A percentile compares a stretch with the other conserved stretches of the same genome.
Conservation (phyloP, 2,113 vertebrate genomes). For the Conger conger region DNA sequence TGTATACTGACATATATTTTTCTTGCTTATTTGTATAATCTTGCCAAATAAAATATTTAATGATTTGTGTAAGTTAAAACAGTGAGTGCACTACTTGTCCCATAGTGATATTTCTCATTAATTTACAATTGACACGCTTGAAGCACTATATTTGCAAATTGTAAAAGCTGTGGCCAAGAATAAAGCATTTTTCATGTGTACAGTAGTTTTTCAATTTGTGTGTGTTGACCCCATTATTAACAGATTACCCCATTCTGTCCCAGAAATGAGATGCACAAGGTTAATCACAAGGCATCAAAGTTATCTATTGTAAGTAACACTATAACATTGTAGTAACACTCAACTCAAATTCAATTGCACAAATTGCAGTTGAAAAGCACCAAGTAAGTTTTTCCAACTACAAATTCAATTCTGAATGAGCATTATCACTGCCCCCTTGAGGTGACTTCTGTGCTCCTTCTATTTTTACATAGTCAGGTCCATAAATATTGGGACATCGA, state of each 20-base stretch:
- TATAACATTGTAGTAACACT: background rate
- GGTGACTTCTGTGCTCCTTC: background rate
- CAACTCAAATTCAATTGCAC: background rate
- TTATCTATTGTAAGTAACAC: background rate
- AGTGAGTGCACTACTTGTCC: slow-evolving; percentile 71
- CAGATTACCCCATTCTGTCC: background rate
- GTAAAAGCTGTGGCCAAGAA: slow-evolving; percentile 82
- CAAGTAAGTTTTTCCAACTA: background rate
- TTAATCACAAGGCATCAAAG: background rate
- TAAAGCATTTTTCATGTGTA: slow-evolving; percentile 77
- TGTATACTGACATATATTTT: slow-evolving; percentile 57
- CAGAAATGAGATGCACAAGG: background rate
- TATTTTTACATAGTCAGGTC: background rate
- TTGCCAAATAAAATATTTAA: slow-evolving; percentile 72
- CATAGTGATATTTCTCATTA: slow-evolving; percentile 73
- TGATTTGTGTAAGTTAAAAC: slow-evolving; percentile 73
- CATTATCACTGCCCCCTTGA: background rate
- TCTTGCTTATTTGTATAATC: slow-evolving; percentile 64
- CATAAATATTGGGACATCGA: no score
- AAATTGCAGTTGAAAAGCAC: background rate
- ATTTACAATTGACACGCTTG: slow-evolving; percentile 74
- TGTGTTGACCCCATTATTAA: background rate
- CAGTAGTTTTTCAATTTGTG: background rate
- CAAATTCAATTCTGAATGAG: background rate
- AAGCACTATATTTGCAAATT: slow-evolving; percentile 76